Evolutionary conservation across 2,888 invertebrate genomes (phyloP).

Genomic region (Drosophila sordidapex): DNA sequence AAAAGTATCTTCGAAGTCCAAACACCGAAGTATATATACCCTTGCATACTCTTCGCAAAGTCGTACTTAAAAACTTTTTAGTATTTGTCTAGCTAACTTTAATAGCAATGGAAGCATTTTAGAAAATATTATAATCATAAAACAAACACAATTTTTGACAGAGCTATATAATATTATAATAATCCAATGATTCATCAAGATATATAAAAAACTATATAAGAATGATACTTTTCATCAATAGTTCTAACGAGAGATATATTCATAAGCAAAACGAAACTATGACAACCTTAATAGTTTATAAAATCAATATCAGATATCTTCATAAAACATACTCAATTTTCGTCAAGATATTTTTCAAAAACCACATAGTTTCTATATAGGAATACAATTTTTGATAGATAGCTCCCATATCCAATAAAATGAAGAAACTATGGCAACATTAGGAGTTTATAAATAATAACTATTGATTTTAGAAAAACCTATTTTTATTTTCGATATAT

Average conservation of each 20-base stretch:
- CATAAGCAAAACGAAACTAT: neutral
- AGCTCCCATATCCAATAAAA: neutral
- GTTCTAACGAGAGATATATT: neutral
- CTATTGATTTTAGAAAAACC: neutral
- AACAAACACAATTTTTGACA: too few relatives aligned
- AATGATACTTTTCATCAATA: neutral
- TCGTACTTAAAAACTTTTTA: neutral
- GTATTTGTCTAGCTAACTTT: neutral
- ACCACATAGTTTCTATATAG: neutral
- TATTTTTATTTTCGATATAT: too few relatives aligned
- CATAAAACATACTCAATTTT: neutral
- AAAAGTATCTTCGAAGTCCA: neutral
- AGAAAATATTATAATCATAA: neutral
- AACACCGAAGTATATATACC: neutral
- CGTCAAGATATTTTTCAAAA: neutral
- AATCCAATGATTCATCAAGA: neutral
- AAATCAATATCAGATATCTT: neutral
- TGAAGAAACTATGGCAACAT: neutral
- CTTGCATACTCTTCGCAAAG: neutral
- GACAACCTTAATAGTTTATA: neutral
- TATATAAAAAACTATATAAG: neutral
- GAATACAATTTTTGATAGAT: fast-evolving
- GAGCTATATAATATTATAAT: neutral
- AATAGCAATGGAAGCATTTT: neutral
- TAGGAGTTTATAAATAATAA: neutral